These are phyloP conservation scores for Molossus molossus DNA, from an alignment of 2,797 vertebrate genomes.

Conservation along the genomic window DNA sequence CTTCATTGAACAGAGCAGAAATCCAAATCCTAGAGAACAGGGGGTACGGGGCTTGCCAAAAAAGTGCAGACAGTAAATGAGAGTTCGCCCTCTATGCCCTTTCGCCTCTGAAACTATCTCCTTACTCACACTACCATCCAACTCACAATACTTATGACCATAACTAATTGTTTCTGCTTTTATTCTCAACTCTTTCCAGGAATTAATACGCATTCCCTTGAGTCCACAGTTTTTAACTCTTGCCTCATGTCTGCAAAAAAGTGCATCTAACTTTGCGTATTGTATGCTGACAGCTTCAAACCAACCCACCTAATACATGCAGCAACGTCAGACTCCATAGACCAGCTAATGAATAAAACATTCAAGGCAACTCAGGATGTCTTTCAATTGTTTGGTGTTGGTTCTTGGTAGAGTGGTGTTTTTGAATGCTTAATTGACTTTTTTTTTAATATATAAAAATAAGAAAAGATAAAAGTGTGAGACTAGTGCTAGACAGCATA, in stretches of 20 bases:
- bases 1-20: conserved; percentile 6
- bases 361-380: neutral
- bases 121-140: neutral
- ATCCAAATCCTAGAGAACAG: conserved; percentile 28
- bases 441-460: conserved; percentile 33
- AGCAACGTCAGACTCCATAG: neutral
- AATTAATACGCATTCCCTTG: conserved; percentile 25
- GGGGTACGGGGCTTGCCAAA: neutral
- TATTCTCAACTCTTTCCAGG: conserved; percentile 65
- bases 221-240: neutral
- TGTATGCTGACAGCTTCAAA: neutral
- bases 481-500: neutral
- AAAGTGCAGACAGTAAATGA: neutral
- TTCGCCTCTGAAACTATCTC: neutral
- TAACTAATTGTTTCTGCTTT: conserved; percentile 46
- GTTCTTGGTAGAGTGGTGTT: neutral
- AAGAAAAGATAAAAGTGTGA: conserved; percentile 14
- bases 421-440: neutral
- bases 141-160: neutral
- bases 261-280: neutral
- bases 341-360: neutral
- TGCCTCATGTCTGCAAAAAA: neutral
- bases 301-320: neutral
- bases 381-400: neutral
- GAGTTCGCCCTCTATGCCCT: neutral